These are phyloP conservation scores for Synergus laeviventris DNA, from an alignment of 2,888 invertebrate species.

Conservation along the genomic window DNA sequence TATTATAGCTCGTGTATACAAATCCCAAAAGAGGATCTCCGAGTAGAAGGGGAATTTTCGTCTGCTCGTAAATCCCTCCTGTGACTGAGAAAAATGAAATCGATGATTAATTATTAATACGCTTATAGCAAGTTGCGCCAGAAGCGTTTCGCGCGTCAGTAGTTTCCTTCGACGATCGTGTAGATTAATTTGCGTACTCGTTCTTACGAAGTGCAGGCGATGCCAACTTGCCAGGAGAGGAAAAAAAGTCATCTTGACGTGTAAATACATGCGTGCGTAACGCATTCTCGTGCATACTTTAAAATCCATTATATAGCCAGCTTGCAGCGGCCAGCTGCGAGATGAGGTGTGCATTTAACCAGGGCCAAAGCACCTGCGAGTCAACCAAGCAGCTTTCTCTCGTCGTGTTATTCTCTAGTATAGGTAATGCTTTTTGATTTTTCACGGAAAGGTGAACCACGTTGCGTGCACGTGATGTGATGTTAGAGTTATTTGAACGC, in stretches of 20 bases:
- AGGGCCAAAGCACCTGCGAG: slow-evolving; percentile 38
- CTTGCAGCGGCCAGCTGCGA: slow-evolving; percentile 34
- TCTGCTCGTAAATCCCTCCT: not conserved
- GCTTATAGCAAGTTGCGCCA: not conserved
- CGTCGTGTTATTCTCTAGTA: not conserved
- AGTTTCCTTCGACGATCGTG: not conserved
- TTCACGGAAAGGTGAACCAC: slow-evolving; percentile 38
- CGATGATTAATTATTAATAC: not conserved
- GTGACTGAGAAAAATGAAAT: slow-evolving; percentile 10
- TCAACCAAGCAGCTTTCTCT: slow-evolving; percentile 38
- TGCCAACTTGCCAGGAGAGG: not conserved
- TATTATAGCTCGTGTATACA: not conserved
- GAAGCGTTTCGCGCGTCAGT: slow-evolving; percentile 3
- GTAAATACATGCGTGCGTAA: slow-evolving; percentile 23
- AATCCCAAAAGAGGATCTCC: not conserved
- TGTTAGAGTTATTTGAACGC: slow-evolving; percentile 5
- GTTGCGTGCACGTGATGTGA: slow-evolving; percentile 34
- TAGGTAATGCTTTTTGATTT: slow-evolving; percentile 36
- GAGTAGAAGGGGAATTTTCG: not conserved
- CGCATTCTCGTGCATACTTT: slow-evolving; percentile 29
- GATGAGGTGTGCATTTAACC: slow-evolving; percentile 36
- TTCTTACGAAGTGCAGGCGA: slow-evolving; percentile 17
- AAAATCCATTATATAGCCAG: slow-evolving; percentile 39
- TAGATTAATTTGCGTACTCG: slow-evolving; percentile 20
- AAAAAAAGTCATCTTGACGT: slow-evolving; percentile 20